phyloP scores from a whole-genome alignment of 2,888 invertebrate genomes.

The Dilophus febrilis region DNA sequence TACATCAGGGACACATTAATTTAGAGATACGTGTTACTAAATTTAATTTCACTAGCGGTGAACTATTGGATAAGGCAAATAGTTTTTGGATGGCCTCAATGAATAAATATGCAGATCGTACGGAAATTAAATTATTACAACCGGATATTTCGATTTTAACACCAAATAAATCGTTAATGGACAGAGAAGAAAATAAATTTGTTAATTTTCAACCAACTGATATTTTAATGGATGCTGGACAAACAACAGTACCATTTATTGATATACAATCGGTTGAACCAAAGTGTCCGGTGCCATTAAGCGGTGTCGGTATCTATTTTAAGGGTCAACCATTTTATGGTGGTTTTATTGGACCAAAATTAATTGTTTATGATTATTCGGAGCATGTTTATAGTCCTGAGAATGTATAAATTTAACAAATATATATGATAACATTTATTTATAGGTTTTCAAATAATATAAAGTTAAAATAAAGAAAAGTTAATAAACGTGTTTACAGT shows the following conservation, averaged over 20 bases:
- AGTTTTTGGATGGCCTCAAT: background rate
- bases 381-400: background rate
- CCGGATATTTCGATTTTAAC: constrained; percentile 26
- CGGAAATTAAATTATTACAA: constrained; percentile 18
- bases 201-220: constrained; percentile 34
- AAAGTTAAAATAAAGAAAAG: too few relatives aligned
- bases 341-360: constrained; percentile 34
- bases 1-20: constrained; percentile 57
- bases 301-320: constrained; percentile 36
- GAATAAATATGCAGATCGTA: constrained; percentile 15
- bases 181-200: constrained; percentile 28
- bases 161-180: constrained; percentile 17
- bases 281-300: constrained; percentile 29
- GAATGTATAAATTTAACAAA: too few relatives aligned
- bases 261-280: constrained; percentile 34
- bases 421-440: too few relatives aligned
- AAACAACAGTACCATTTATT: constrained; percentile 31
- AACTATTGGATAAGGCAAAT: constrained; percentile 27
- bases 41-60: constrained; percentile 54
- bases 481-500: too few relatives aligned
- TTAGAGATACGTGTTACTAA: constrained; percentile 55
- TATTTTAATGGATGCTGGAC: constrained; percentile 29
- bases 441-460: too few relatives aligned
- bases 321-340: constrained; percentile 33
- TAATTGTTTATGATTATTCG: constrained; percentile 11